Percentiles rank a stretch among this genome's conserved stretches.
Conservation (phyloP, 2,888 invertebrate species). For the Pocota personata region DNA sequence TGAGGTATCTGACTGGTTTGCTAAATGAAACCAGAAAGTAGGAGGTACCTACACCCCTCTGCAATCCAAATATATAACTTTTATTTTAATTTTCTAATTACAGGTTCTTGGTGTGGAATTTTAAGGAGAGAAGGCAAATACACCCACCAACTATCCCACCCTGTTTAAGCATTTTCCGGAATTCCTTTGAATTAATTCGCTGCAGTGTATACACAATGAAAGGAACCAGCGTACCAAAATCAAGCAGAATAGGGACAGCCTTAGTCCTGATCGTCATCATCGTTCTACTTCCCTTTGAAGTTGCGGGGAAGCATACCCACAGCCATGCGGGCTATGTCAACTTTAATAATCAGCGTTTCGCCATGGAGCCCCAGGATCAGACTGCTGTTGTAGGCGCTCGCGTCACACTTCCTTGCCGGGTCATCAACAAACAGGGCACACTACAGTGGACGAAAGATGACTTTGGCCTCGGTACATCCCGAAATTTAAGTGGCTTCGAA, state of each 20-base stretch:
- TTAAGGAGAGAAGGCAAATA: conserved; percentile 2
- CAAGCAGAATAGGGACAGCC: conserved; percentile 38
- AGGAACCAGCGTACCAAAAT: conserved; percentile 63
- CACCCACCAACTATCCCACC: background rate
- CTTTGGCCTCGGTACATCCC: conserved; percentile 95
- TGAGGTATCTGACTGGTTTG: conserved; percentile 18
- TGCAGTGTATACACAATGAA: conserved; percentile 59
- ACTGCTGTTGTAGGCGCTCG: conserved; percentile 94
- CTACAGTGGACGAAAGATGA: conserved; percentile 99
- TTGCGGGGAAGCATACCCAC: conserved; percentile 65
- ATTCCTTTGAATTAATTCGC: conserved; percentile 40
- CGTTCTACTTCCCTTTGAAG: conserved; percentile 52
- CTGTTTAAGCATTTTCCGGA: background rate
- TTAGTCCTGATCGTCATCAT: conserved; percentile 40
- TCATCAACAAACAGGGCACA: conserved; percentile 93
- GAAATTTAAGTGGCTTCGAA: conserved; percentile 95
- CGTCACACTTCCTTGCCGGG: conserved; percentile 94
- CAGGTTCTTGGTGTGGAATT: conserved; percentile 36
- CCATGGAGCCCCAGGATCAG: conserved; percentile 95
- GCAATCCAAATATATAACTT: background rate
- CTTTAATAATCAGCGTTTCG: conserved; percentile 89
- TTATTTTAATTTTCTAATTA: conserved; percentile 56
- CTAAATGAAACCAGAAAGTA: conserved; percentile 10
- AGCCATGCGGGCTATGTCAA: conserved; percentile 76
- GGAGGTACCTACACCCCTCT: background rate